Evolutionary conservation across 2,888 invertebrate species (phyloP), one percentile per base, ranked within the genome.

Genomic region (Spialia ferax): DNA sequence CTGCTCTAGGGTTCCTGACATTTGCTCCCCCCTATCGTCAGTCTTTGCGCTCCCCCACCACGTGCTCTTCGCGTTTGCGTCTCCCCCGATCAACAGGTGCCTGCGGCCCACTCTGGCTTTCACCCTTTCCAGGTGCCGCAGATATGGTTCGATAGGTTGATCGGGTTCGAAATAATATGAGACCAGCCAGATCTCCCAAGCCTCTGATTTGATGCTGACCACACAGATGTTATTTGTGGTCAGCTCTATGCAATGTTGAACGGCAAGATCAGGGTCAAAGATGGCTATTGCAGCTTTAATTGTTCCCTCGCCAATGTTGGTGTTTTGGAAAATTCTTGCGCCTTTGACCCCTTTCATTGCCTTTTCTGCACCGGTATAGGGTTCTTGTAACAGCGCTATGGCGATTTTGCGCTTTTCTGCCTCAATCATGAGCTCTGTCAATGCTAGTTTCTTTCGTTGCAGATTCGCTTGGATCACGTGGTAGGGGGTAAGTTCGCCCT

Each of bases 41-140:
- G 65, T 54, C 10, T 13, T 6, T 3, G 1, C 2, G 35, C 69
- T 50, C 11, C 69, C 67, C 74, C 69, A 69, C 73, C 73, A 63
- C 11, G 59, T 29, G 67, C 64, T 60, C 62, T 66, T 62, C 2
- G 71, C 59, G 56, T 70, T 62, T 15, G 26, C 54, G 35, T 71
- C 67, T 10, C 70, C 66, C 54, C 68, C 68, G 10, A 72, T 38
- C 2, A 45, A 15, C 2, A 45, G 2, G 1, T 8, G 2, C 15
- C n/a, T n/a, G 13, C 3, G 1, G 2, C 7, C 7, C 1, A 15
- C 1, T n/a, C 2, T 45, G 3, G 2, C 15, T 2, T 5, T 1
- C 2, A 45, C 15, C 2, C 15, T 45, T 7, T 6, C 15, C 2
- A 45, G 2, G 3, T n/a, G n/a, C n/a, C 32, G 70, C n/a, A 32